Conservation (phyloP, 2,797 vertebrate species). For the Lagodon rhomboides region DNA sequence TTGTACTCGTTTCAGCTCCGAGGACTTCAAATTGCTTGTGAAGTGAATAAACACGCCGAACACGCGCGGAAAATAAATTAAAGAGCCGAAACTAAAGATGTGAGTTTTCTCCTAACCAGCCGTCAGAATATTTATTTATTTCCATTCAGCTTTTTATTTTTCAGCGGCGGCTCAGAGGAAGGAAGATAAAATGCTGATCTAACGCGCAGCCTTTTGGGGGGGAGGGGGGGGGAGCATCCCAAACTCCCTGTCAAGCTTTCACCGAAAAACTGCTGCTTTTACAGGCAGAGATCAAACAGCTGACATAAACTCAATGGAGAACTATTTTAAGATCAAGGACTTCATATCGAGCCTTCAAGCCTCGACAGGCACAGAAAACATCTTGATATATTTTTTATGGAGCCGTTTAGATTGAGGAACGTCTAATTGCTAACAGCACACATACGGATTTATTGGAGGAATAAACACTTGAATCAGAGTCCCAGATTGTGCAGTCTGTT, state of each 20-base stretch:
- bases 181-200: conserved; percentile 58
- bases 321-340: conserved; percentile 58
- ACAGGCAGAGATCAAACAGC: conserved; percentile 53
- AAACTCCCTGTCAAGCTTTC: conserved; percentile 54
- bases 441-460: not conserved
- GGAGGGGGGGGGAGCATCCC: conserved; percentile 40
- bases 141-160: conserved; percentile 38
- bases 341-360: conserved; percentile 17
- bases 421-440: not conserved
- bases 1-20: not conserved
- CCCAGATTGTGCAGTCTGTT: not conserved
- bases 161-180: conserved; percentile 30
- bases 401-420: conserved; percentile 25
- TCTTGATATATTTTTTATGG: conserved; percentile 33
- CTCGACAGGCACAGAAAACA: conserved; percentile 18
- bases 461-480: not conserved
- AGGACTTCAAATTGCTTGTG: conserved; percentile 4
- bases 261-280: conserved; percentile 46
- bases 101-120: conserved; percentile 19
- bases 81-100: conserved; percentile 15
- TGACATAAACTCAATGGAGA: conserved; percentile 35
- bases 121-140: conserved; percentile 36
- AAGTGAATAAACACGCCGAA: conserved; percentile 26
- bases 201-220: conserved; percentile 32
- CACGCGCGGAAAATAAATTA: conserved; percentile 15